Evolutionary conservation across 1,140 invertebrate genomes (phyloP).

Genomic region (Zaprionus ornatus): DNA sequence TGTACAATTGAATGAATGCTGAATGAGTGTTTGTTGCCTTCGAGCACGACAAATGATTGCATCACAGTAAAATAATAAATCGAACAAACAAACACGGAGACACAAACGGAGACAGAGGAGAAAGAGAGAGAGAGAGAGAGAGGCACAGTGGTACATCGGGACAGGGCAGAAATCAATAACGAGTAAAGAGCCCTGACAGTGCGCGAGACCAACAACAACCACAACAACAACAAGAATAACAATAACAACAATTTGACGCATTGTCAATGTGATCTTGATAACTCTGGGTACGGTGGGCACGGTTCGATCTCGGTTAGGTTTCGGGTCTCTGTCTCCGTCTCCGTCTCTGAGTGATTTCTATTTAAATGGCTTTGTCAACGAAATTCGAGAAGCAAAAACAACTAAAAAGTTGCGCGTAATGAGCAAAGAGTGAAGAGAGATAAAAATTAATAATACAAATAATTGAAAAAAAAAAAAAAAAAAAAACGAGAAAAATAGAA

Average conservation of each 20-base stretch:
- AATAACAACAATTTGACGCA: conserved; percentile 74
- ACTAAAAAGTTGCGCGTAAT: conserved; percentile 60
- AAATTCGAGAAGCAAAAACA: conserved; percentile 64
- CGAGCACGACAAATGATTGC: conserved; percentile 61
- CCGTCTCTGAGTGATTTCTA: conserved; percentile 69
- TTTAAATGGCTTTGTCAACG: conserved; percentile 82
- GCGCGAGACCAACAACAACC: conserved; percentile 6
- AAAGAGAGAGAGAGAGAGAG: background rate
- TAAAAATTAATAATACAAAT: conserved; percentile 82
- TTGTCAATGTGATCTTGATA: conserved; percentile 82
- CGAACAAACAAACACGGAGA: conserved; percentile 33
- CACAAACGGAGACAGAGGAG: conserved; percentile 19
- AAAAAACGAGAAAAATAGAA: conserved; percentile 35
- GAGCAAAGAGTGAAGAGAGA: conserved; percentile 81
- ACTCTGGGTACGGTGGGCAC: conserved; percentile 43
- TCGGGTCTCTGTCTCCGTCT: conserved; percentile 9
- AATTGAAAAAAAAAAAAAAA: conserved; percentile 50
- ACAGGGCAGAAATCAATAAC: conserved; percentile 51
- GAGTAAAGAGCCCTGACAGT: conserved; percentile 59
- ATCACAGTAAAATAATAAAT: conserved; percentile 71
- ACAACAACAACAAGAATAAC: conserved; percentile 23
- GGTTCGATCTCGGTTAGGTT: conserved; percentile 2
- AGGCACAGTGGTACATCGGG: background rate
- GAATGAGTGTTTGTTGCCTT: conserved; percentile 36
- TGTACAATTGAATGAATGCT: conserved; percentile 33